Conservation (phyloP, 2,113 vertebrate species). For the Falcunculus frontatus region DNA sequence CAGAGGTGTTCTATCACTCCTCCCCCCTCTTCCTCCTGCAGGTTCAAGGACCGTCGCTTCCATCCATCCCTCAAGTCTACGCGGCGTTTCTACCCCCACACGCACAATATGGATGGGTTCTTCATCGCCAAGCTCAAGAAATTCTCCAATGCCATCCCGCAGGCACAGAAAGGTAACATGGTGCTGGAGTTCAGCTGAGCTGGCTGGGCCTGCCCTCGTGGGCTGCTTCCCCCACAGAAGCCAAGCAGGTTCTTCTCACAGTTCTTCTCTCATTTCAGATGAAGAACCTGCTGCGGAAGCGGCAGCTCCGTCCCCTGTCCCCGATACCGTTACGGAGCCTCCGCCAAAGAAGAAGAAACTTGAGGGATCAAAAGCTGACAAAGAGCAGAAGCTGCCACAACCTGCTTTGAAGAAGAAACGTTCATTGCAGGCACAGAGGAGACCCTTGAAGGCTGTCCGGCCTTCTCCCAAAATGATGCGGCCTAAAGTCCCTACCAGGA, state of each 20-base stretch:
- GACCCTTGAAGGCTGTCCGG: neutral
- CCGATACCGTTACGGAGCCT: accelerated
- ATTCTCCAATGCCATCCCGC: conserved; percentile 87
- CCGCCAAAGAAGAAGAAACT: conserved; percentile 17
- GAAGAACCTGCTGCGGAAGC: neutral
- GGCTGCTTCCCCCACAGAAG: neutral
- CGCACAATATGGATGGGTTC: conserved; percentile 98
- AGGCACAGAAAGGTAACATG: conserved; percentile 47
- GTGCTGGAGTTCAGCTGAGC: neutral
- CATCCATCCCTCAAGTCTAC: conserved; percentile 85
- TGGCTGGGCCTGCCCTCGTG: neutral
- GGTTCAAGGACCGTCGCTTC: conserved; percentile 89
- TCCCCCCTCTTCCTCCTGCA: conserved; percentile 11
- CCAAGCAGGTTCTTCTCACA: accelerated
- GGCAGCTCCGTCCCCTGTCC: neutral
- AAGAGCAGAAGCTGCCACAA: conserved; percentile 2
- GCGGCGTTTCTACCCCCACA: conserved; percentile 92
- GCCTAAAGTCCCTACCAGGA: conserved; percentile 3
- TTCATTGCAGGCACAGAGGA: conserved; percentile 29
- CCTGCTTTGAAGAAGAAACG: neutral
- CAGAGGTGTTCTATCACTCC: neutral
- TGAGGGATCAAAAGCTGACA: neutral
- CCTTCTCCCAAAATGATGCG: neutral
- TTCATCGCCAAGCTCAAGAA: conserved; percentile 96
- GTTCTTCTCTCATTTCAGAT: neutral